Percentiles rank a stretch among this genome's conserved stretches.
These are phyloP conservation scores for Sebastolobus altivelis DNA, from an alignment of 2,797 vertebrate species.

Conservation along the genomic window DNA sequence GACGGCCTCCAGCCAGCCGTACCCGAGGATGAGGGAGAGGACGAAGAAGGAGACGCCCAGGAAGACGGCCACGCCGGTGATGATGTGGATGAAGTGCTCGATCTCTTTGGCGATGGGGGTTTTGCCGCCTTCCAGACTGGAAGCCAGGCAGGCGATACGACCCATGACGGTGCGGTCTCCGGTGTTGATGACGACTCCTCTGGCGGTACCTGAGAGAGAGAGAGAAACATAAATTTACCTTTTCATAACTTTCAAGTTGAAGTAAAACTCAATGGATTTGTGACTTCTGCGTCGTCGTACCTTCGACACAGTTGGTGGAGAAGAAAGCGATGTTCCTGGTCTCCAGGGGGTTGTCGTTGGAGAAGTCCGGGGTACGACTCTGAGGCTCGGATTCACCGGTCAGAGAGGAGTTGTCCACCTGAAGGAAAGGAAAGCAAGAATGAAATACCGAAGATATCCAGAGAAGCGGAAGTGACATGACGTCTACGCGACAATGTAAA, in stretches of 20 bases:
- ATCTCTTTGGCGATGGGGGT: slow-evolving; percentile 96
- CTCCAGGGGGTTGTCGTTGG: slow-evolving; percentile 95
- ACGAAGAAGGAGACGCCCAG: slow-evolving; percentile 93
- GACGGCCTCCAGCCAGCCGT: slow-evolving; percentile 96
- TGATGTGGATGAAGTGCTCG: slow-evolving; percentile 97
- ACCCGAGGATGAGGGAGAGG: slow-evolving; percentile 95
- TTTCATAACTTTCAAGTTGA: not conserved
- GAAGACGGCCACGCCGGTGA: slow-evolving; percentile 97
- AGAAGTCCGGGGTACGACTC: slow-evolving; percentile 94
- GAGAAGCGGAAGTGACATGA: not conserved
- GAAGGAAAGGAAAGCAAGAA: not conserved
- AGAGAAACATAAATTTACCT: not conserved
- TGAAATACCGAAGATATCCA: not conserved
- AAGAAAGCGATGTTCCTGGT: slow-evolving; percentile 97
- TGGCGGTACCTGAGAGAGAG: slow-evolving; percentile 89
- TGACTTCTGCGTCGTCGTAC: slow-evolving; percentile 73
- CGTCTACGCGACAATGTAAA: not conserved
- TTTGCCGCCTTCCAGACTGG: slow-evolving; percentile 93
- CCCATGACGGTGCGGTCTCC: slow-evolving; percentile 98
- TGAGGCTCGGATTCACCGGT: slow-evolving; percentile 98
- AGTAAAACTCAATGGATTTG: not conserved
- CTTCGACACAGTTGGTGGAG: slow-evolving; percentile 98
- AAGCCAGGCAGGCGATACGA: slow-evolving; percentile 94
- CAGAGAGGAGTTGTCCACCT: slow-evolving; percentile 99
- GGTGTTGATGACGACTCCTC: slow-evolving; percentile 94